Conservation (phyloP, 2,888 invertebrate species). For the Apotomis betuletana region DNA sequence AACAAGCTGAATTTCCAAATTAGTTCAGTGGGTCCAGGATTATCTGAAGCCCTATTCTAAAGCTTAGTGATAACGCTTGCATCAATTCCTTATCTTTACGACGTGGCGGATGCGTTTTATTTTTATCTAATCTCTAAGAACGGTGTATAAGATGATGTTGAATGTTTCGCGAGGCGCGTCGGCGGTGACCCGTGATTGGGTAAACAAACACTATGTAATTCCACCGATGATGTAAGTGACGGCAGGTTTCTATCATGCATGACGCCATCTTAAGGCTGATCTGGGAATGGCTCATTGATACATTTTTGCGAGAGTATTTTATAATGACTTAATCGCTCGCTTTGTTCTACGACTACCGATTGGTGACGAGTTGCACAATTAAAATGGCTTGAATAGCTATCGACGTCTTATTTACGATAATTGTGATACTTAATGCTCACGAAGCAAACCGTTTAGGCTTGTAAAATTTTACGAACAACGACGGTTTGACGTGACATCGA, state of each 20-base stretch:
- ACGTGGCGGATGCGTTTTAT: constrained; percentile 31
- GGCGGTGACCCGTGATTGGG: constrained; percentile 54
- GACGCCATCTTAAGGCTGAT: constrained; percentile 58
- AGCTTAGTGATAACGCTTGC: constrained; percentile 29
- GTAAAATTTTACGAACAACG: constrained; percentile 2
- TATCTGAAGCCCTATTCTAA: constrained; percentile 33
- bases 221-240: constrained; percentile 68
- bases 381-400: not conserved
- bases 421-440: not conserved
- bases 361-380: not conserved
- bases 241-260: constrained; percentile 50
- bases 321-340: not conserved
- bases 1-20: constrained; percentile 24
- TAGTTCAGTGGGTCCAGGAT: constrained; percentile 30
- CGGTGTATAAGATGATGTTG: constrained; percentile 6
- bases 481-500: constrained; percentile 5
- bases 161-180: constrained; percentile 46
- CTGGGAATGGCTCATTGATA: constrained; percentile 36
- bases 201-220: constrained; percentile 55
- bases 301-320: constrained; percentile 3
- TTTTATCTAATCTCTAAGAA: constrained; percentile 44
- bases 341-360: not conserved
- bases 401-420: constrained; percentile 2
- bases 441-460: not conserved
- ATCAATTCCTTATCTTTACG: constrained; percentile 29